Evolutionary conservation across 2,797 vertebrate species (phyloP), one percentile per base, ranked within the genome.

Genomic region (Gila robusta): DNA sequence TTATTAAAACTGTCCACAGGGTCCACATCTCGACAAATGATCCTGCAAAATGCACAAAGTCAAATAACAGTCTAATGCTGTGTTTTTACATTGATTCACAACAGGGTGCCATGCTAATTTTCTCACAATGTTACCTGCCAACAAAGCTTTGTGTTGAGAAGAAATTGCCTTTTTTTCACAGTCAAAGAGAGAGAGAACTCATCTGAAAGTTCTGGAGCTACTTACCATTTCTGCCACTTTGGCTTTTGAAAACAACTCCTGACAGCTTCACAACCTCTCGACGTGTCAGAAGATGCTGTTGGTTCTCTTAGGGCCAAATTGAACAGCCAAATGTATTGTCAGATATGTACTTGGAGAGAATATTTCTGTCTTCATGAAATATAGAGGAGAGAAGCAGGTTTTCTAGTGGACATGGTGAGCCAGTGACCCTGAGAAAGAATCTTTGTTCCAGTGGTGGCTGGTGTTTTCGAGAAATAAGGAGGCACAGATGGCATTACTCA

Each of bases 61-160:
- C 37, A 76, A 76, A 64, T 44, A 83, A 35, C 81, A 73, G 11
- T 49, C 56, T 14, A 39, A 84, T 49, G 39, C 54, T 19, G 37
- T 78, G 44, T 80, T 72, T 71, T 62, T 54, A 85, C 76, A 85
- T n/a, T 6, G 26, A 71, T 79, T 85, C 76, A 64, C 39, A 32
- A 47, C 32, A 69, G 82, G 82, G 41, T 14, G 39, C 28, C 23
- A 0, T 2, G 37, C 66, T 70, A 71, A 71, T 52, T 70, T 79
- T 85, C 74, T 77, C n/a, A 59, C 73, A 78, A 17, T 6, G 23
- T 77, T 64, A 32, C 62, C 41, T 35, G 52, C 67, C 21, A 64
- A 72, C 37, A 59, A 64, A 62, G 77, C 28, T 39, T 79, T 71
- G 28, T 62, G 76, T 26, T 85, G 67, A 79, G 54, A 85, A 62